Base-by-base conservation (phyloP, 2,113 vertebrate genomes). In the Thamnaconus septentrionalis region DNA sequence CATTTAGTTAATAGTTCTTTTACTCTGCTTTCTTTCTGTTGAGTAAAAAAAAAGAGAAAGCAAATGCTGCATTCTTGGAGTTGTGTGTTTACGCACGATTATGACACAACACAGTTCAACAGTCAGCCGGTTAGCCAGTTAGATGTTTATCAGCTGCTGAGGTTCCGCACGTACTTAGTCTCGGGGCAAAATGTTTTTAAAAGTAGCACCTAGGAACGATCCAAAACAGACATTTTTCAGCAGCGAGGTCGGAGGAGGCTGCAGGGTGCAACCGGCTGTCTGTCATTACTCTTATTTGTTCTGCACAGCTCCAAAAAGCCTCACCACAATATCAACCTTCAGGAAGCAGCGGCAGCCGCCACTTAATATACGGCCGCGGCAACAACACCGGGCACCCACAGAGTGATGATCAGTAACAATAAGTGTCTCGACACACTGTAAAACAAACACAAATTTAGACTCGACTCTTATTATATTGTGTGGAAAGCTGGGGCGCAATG, bases 71-170 rank as follows among this genome's bases (percentile, higher is more conserved):
- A 54, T 41, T 40, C 8, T 54, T 4, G 10, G 39, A 8, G 7
- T 39, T 39, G 18, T 31, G 41, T 56, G 7, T 45, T 45, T 45
- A 45, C 44, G 7, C 44, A 45, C 54, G 41, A 59, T 77, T 69
- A 64, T 84, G 76, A 59, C 11, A 46, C 31, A 4, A 6, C 40
- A 59, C 31, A 62, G 55, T 55, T 66, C 51, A 78, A 71, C 69
- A 71, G 66, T 63, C 71, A 62, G 40, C 43, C 57, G 50, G 60
- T 73, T 69, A 66, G 81, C 73, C 80, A 70, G 50, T 60, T 51
- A 48, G 61, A 59, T 18, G 52, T 53, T 63, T 58, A 73, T 77
- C 75, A 75, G 64, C 72, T 76, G 77, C 8, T 75, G 62, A 70
- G 72, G 72, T 56, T 67, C 59, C 46, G 62, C 39, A 47, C 11